A percentile compares a stretch with the other conserved stretches of the same genome.
Conservation (phyloP, 2,113 vertebrate species). For the Sisor rabdophorus region DNA sequence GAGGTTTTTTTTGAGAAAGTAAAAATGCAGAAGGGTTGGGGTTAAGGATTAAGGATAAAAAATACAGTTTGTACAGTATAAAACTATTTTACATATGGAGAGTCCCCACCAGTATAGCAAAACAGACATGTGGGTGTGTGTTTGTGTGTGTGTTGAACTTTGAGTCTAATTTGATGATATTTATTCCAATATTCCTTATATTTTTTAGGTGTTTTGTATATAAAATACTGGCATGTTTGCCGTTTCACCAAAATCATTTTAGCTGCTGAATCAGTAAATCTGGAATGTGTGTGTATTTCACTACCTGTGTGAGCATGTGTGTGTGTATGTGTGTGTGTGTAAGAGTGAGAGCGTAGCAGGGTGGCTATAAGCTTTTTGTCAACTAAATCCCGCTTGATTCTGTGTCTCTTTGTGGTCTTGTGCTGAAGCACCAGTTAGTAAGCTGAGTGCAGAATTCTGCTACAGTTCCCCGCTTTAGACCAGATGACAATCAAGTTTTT, state of each 20-base stretch:
- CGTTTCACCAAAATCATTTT: slow-evolving; percentile 15
- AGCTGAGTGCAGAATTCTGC: slow-evolving; percentile 58
- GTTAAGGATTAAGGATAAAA: too few relatives aligned
- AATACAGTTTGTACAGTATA: too few relatives aligned
- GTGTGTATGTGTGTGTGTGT: slow-evolving; percentile 23
- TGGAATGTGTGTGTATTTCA: slow-evolving; percentile 39
- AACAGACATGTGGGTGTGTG: slow-evolving; percentile 10
- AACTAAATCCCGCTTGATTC: slow-evolving; percentile 58
- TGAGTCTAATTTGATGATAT: not conserved
- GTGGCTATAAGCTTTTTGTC: slow-evolving; percentile 52
- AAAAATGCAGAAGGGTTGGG: too few relatives aligned
- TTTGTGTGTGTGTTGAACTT: not conserved
- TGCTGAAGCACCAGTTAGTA: slow-evolving; percentile 49
- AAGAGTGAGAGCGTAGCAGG: slow-evolving; percentile 7
- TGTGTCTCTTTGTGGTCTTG: slow-evolving; percentile 50
- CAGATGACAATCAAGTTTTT: slow-evolving; percentile 53
- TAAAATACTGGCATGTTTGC: slow-evolving; percentile 18
- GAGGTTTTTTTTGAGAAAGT: too few relatives aligned
- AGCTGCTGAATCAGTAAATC: slow-evolving; percentile 59
- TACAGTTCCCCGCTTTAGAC: slow-evolving; percentile 44
- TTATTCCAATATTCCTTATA: not conserved
- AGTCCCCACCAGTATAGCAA: too few relatives aligned
- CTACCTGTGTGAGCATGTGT: slow-evolving; percentile 29
- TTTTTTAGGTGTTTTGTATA: not conserved
- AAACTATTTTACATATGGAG: too few relatives aligned